Conservation (phyloP, 2,113 vertebrate species). For the Lanius collurio region DNA sequence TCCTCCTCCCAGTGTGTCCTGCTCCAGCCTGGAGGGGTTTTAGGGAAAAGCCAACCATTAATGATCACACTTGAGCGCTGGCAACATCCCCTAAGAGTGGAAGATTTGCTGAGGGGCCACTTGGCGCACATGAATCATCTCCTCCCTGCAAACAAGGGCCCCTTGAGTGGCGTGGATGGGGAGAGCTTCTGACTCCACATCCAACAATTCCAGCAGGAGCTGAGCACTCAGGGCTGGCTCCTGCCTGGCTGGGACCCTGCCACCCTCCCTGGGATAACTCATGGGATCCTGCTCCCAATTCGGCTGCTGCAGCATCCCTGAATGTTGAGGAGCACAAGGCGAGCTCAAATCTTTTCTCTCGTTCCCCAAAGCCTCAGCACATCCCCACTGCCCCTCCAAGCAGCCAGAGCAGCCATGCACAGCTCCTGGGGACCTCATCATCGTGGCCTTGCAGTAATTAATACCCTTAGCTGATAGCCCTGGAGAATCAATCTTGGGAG, state of each 20-base stretch:
- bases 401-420: background rate
- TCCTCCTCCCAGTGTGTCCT: background rate
- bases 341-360: background rate
- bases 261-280: background rate
- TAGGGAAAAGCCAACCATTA: constrained; percentile 13
- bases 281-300: background rate
- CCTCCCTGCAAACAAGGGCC: constrained; percentile 53
- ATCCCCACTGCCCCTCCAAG: background rate
- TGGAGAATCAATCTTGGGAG: background rate
- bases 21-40: background rate
- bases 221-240: background rate
- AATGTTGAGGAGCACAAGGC: accelerated
- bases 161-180: constrained; percentile 23
- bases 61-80: constrained; percentile 4
- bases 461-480: constrained; percentile 4
- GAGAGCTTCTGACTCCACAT: background rate
- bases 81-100: constrained; percentile 1
- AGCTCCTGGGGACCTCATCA: background rate
- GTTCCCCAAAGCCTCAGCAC: background rate
- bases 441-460: background rate
- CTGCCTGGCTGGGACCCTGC: background rate
- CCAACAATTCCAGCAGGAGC: background rate
- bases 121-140: constrained; percentile 53
- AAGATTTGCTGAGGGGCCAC: constrained; percentile 51
- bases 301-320: accelerated